phyloP scores from a whole-genome alignment of 2,888 invertebrate genomes.

The Drosophila eohydei region DNA sequence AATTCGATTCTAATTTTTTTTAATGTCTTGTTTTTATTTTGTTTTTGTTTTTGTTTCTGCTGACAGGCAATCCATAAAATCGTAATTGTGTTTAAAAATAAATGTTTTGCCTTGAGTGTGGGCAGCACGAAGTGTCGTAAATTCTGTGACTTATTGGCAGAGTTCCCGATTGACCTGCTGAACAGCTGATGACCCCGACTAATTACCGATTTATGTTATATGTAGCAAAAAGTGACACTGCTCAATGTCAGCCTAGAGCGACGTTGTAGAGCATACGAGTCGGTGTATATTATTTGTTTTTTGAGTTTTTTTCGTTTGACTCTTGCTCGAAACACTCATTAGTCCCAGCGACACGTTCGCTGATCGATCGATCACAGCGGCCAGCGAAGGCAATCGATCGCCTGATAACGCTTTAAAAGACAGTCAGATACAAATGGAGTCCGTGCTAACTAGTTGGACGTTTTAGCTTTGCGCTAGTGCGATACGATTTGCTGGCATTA shows the following conservation, averaged over 20 bases:
- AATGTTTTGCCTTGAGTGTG: conserved; percentile 23
- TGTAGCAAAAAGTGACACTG: conserved; percentile 10
- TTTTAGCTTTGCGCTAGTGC: conserved; percentile 13
- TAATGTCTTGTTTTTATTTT: background rate
- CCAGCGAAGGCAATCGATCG: conserved; percentile 71
- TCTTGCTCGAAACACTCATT: conserved; percentile 67
- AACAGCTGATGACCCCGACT: conserved; percentile 37
- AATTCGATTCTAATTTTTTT: background rate
- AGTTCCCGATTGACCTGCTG: conserved; percentile 35
- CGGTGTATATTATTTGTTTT: conserved; percentile 3
- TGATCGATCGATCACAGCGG: conserved; percentile 66
- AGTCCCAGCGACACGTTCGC: conserved; percentile 70
- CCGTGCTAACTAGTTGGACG: conserved; percentile 32
- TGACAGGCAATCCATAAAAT: conserved; percentile 39
- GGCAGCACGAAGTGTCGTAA: conserved; percentile 36
- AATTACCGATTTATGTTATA: conserved; percentile 47
- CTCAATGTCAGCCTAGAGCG: conserved; percentile 17
- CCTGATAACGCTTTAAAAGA: conserved; percentile 67
- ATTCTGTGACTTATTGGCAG: conserved; percentile 52
- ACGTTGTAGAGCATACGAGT: conserved; percentile 3
- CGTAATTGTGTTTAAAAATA: conserved; percentile 33
- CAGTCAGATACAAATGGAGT: conserved; percentile 41
- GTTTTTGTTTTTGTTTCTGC: conserved; percentile 10
- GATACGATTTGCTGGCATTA: conserved; percentile 40
- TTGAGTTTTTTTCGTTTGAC: conserved; percentile 13